phyloP scores from a whole-genome alignment of 2,888 invertebrate genomes.

The Sycophila texana region DNA sequence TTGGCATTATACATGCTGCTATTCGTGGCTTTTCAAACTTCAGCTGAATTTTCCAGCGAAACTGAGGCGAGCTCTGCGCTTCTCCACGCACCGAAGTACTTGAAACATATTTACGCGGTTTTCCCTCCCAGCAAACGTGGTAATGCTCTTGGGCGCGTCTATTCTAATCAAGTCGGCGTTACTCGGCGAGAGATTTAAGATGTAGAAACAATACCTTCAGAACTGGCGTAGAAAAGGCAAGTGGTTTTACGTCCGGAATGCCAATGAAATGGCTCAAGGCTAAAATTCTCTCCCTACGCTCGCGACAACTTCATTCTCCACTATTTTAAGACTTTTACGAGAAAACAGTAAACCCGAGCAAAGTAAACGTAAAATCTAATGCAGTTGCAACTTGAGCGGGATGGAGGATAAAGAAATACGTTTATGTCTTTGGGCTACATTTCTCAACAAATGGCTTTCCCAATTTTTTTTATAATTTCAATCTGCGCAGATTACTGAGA shows the following conservation, averaged over 20 bases:
- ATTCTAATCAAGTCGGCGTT: background rate
- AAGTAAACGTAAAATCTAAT: background rate
- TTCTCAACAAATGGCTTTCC: background rate
- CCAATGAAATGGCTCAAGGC: conserved; percentile 26
- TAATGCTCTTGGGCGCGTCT: background rate
- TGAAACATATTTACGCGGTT: conserved; percentile 2
- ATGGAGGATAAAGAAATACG: no score
- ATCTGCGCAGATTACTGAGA: background rate
- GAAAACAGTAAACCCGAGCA: background rate
- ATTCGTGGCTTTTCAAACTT: background rate
- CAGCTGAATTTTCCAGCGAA: background rate
- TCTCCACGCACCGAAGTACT: background rate
- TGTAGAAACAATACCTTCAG: conserved; percentile 14
- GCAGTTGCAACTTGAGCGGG: background rate
- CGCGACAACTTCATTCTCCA: background rate
- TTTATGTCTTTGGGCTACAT: background rate
- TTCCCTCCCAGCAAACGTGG: background rate
- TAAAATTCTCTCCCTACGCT: conserved; percentile 19
- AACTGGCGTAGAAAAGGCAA: background rate
- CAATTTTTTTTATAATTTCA: background rate
- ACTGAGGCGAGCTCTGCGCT: background rate
- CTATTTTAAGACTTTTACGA: background rate
- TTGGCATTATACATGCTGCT: background rate
- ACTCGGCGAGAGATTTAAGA: conserved; percentile 4
- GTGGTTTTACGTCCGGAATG: conserved; percentile 7